Evolutionary conservation across 2,888 invertebrate species (phyloP).

Genomic region (Drosophila borealis): DNA sequence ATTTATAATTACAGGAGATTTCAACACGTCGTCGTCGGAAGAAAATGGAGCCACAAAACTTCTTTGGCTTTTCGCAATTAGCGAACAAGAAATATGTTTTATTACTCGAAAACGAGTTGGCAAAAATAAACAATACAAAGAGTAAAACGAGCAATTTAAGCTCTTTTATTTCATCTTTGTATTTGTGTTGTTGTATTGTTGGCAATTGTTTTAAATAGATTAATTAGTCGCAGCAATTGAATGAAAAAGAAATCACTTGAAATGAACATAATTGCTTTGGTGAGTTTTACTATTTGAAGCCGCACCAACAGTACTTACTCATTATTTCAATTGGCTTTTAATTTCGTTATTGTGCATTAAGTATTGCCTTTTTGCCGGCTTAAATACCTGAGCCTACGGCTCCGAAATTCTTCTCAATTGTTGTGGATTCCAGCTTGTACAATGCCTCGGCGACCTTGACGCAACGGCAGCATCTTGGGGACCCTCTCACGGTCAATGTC

Average conservation of each 20-base stretch:
- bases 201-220: slow-evolving; percentile 54
- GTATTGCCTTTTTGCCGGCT: slow-evolving; percentile 27
- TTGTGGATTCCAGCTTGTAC: slow-evolving; percentile 19
- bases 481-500: slow-evolving; percentile 53
- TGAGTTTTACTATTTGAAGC: slow-evolving; percentile 40
- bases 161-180: slow-evolving; percentile 19
- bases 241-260: slow-evolving; percentile 57
- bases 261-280: slow-evolving; percentile 58
- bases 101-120: slow-evolving; percentile 44
- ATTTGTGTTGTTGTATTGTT: slow-evolving; percentile 15
- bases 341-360: slow-evolving; percentile 38
- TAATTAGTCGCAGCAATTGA: slow-evolving; percentile 56
- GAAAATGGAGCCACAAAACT: slow-evolving; percentile 36
- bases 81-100: slow-evolving; percentile 45
- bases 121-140: slow-evolving; percentile 8
- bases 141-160: slow-evolving; percentile 9
- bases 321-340: slow-evolving; percentile 66
- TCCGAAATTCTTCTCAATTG: slow-evolving; percentile 30
- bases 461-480: slow-evolving; percentile 26
- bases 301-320: slow-evolving; percentile 24
- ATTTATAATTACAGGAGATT: slow-evolving; percentile 51
- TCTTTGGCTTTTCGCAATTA: slow-evolving; percentile 39
- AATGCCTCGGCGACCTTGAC: slow-evolving; percentile 42
- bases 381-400: slow-evolving; percentile 28
- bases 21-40: slow-evolving; percentile 37